phyloP scores from a whole-genome alignment of 2,888 invertebrate species.

The Seira sanloemensis region DNA sequence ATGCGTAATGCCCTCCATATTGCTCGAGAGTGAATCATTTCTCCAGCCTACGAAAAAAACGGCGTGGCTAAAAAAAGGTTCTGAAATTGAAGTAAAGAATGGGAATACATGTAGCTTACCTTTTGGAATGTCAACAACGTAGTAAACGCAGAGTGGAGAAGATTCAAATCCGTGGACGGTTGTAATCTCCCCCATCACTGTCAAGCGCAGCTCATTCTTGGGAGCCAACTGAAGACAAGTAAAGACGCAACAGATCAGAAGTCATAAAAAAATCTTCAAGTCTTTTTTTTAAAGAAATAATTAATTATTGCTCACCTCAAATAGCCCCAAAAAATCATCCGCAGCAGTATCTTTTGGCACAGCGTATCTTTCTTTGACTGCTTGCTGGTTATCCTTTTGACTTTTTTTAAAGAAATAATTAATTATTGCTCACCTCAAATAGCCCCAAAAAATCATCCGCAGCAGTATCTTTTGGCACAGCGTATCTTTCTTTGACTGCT shows the following conservation, averaged over 20 bases:
- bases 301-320: not conserved
- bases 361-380: too few relatives aligned
- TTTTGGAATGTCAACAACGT: conserved; percentile 68
- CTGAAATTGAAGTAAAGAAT: too few relatives aligned
- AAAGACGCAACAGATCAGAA: too few relatives aligned
- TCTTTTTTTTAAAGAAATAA: not conserved
- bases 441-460: not conserved
- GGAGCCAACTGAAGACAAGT: conserved; percentile 50
- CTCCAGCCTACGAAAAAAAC: conserved; percentile 63
- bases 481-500: not conserved
- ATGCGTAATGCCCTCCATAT: conserved; percentile 69
- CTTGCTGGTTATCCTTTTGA: not conserved
- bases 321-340: not conserved
- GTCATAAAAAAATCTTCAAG: not conserved
- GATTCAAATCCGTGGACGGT: conserved; percentile 67
- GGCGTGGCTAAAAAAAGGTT: too few relatives aligned
- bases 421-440: not conserved
- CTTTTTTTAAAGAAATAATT: not conserved
- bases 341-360: not conserved
- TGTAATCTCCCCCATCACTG: conserved; percentile 69
- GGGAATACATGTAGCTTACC: too few relatives aligned
- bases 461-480: not conserved
- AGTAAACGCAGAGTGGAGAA: conserved; percentile 69
- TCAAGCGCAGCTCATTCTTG: conserved; percentile 58
- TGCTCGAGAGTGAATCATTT: conserved; percentile 65